Evolutionary conservation across 2,113 vertebrate genomes (phyloP).

Genomic region (Eurystomus gularis): DNA sequence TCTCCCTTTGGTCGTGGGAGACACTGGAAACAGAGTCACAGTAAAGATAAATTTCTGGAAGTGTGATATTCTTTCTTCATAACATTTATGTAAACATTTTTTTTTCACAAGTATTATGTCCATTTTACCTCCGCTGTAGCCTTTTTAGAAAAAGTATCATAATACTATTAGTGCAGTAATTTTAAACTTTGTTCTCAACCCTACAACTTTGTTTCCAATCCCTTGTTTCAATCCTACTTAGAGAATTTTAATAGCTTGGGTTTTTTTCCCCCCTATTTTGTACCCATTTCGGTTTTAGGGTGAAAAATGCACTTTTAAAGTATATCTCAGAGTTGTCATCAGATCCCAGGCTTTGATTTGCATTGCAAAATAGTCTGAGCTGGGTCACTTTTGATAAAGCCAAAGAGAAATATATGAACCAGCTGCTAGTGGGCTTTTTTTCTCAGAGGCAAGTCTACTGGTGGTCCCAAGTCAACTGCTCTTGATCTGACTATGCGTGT

Average conservation of each 20-base stretch:
- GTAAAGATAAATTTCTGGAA: not conserved
- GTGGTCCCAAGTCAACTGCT: not conserved
- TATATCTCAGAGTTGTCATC: not conserved
- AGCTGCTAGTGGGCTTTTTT: not conserved
- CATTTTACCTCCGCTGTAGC: not conserved
- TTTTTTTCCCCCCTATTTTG: not conserved
- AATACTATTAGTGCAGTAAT: not conserved
- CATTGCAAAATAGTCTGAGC: not conserved
- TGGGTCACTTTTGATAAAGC: not conserved
- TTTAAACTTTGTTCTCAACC: not conserved
- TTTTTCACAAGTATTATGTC: not conserved
- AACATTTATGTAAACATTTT: not conserved
- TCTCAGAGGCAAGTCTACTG: not conserved
- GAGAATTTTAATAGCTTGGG: not conserved
- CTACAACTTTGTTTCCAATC: not conserved
- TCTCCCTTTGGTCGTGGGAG: not conserved
- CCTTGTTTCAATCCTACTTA: not conserved
- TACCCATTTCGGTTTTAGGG: not conserved
- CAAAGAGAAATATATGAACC: not conserved
- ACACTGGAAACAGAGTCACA: not conserved
- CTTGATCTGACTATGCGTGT: accelerated
- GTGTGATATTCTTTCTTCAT: not conserved
- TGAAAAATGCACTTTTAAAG: not conserved
- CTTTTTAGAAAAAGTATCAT: not conserved
- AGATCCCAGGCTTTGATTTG: not conserved